Base-by-base conservation (phyloP, 2,113 vertebrate species). In the Tachysurus vachellii region DNA sequence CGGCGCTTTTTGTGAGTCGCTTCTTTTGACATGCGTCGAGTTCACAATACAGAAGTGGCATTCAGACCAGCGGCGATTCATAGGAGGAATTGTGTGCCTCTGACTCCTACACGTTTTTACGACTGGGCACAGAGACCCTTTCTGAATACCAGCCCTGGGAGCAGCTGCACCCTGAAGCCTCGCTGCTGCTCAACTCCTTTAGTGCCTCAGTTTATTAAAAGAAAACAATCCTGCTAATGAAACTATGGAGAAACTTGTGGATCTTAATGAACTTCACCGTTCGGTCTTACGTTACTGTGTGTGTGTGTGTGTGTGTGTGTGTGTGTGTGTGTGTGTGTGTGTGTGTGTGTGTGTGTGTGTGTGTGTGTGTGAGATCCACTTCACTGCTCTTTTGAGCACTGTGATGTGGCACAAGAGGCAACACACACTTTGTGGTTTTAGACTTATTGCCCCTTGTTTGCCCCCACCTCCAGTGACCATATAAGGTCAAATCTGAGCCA, bases 21-120 rank as follows among this genome's bases (percentile, higher is more conserved):
- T 80, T 79, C 76, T 47, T 89, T 84, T 84, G 42, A 86, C 86
- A 83, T 81, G 64, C 19, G 42, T 44, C 19, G 82, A 71, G 36
- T 75, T 88, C 84, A 86, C 81, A 75, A 82, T 87, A 90, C 90
- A 90, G 84, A 90, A 81, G 88, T 88, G 59, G 80, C 85, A 88
- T 90, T 90, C 86, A 90, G 80, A 82, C 64, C 61, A 75, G 76
- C 76, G 56, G 36, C 66, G 28, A 77, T 14, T 80, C 87, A 83
- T 87, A 85, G 81, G 42, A 83, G 85, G 88, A 83, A 89, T 88
- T 89, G 79, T 89, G 85, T 4, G 62, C 80, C 81, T 77, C 64
- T 19, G 61, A 88, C 83, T 86, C 86, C 88, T 90, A 86, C 88
- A 86, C 70, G 54, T 66, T 82, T 85, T 86, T 86, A 86, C 64